A percentile compares a stretch with the other conserved stretches of the same genome.
Conservation (phyloP, 2,113 vertebrate species). For the Callipepla californica region DNA sequence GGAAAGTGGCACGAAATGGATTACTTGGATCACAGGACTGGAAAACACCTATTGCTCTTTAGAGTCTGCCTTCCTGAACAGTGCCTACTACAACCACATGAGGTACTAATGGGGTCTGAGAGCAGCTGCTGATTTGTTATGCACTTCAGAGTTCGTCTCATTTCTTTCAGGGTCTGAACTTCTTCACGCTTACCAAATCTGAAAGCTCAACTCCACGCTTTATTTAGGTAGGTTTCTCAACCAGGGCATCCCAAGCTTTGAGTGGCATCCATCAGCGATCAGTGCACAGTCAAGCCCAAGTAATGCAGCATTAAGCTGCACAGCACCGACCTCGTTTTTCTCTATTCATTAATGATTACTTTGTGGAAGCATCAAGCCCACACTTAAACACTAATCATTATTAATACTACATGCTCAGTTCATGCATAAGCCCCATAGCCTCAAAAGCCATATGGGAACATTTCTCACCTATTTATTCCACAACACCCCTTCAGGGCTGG, state of each 20-base stretch:
- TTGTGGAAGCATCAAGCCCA: neutral
- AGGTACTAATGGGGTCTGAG: neutral
- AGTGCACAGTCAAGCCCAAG: neutral
- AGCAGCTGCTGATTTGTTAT: neutral
- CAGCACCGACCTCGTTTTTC: neutral
- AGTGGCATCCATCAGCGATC: accelerated
- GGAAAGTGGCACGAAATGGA: neutral
- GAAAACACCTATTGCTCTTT: neutral
- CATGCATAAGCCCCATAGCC: neutral
- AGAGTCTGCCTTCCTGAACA: accelerated
- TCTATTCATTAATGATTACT: neutral
- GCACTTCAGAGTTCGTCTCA: neutral
- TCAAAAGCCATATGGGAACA: neutral
- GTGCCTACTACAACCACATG: neutral
- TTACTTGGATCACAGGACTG: neutral
- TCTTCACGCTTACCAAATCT: neutral
- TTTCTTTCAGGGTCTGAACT: neutral
- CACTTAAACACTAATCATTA: neutral
- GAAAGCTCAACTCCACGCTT: neutral
- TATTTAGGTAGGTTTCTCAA: neutral
- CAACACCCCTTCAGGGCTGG: neutral
- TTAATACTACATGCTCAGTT: neutral
- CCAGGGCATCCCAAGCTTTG: neutral
- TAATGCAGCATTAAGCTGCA: neutral
- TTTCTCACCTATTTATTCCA: neutral